Base-by-base conservation (phyloP, 1,140 invertebrate genomes). In the Papilio aristodemus region DNA sequence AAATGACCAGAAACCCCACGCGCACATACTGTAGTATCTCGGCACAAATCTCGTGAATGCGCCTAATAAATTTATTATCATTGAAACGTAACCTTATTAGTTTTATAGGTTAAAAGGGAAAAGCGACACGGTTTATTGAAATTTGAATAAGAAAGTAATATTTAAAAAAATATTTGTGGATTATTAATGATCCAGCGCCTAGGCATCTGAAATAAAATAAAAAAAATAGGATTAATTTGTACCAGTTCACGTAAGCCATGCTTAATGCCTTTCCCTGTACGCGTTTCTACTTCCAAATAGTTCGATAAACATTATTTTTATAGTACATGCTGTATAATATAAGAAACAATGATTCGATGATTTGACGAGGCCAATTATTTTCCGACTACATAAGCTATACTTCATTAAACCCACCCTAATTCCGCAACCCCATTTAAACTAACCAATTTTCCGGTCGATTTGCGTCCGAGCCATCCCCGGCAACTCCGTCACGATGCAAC, bases 361-460 rank as follows among this genome's bases (percentile, higher is more conserved):
- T 36, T n/a, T 17, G 37, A 22, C 38, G 32, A n/a, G n/a, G 25
- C 63, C 63, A 66, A 66, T 66, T 66, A 64, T 38, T 39, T 64
- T 41, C 32, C 22, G n/a, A 46, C 10, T 13, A 46, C 32, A 46
- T 46, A 46, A 11, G 7, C 37, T 9, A 64, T 64, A 78, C 58
- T 68, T 70, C 71, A 74, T 68, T 69, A 68, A 62, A 63, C 54
- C 64, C 70, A 70, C 71, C 66, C 73, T 64, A 69, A 71, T 78
- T 71, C 67, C 70, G 67, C 80, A 74, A 78, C 76, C 76, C 79
- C 72, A 77, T 77, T 74, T 69, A 78, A 80, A 75, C 69, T 80
- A 84, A 81, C 73, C 81, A 90, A 90, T 90, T 90, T 90, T 88
- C 85, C 84, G 84, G 72, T 88, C 86, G 87, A 90, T 90, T 90